Conservation (phyloP, 37 sponge, comb jelly and placozoan genomes). For the Bolinopsis microptera region DNA sequence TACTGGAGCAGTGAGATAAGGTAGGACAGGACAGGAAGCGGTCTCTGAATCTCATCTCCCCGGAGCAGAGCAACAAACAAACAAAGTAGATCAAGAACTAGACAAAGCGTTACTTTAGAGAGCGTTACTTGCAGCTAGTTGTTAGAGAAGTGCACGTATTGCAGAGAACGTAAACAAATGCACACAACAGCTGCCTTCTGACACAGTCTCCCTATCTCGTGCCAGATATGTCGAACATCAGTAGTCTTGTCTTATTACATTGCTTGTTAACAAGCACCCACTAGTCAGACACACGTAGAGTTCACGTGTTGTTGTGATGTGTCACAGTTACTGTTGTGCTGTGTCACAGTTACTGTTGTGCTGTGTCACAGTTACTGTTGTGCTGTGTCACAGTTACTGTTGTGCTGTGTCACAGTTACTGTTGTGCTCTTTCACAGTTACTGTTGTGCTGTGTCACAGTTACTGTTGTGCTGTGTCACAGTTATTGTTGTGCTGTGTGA, state of each 20-base stretch:
- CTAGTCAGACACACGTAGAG: background rate
- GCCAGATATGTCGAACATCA: background rate
- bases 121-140: too few relatives aligned
- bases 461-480: too few relatives aligned
- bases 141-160: background rate
- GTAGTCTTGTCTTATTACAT: background rate
- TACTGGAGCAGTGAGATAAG: background rate
- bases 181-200: background rate
- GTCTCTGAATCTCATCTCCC: background rate
- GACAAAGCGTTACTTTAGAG: too few relatives aligned
- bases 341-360: too few relatives aligned
- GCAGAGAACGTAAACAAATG: background rate
- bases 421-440: too few relatives aligned
- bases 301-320: too few relatives aligned
- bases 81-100: background rate
- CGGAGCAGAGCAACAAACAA: background rate
- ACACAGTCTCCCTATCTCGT: background rate
- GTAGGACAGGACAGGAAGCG: background rate
- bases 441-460: too few relatives aligned
- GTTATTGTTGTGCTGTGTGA: too few relatives aligned
- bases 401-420: too few relatives aligned
- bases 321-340: too few relatives aligned
- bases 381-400: too few relatives aligned
- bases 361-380: too few relatives aligned
- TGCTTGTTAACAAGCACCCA: background rate